Conservation (phyloP, 2,113 vertebrate species). For the Rhynchopsitta pachyrhyncha region DNA sequence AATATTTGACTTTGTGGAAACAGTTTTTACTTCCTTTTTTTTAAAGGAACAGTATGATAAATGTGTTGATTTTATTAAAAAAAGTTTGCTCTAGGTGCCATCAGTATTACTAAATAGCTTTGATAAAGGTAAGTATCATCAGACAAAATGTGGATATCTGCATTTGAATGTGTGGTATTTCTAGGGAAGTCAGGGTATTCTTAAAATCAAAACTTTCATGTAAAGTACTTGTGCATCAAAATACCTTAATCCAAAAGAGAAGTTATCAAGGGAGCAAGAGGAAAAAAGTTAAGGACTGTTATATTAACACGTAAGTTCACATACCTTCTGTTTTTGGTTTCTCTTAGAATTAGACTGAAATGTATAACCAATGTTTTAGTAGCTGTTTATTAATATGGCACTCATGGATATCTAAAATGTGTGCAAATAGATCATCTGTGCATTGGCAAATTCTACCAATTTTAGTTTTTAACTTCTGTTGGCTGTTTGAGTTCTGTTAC, state of each 20-base stretch:
- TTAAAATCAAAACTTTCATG: neutral
- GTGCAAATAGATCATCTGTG: neutral
- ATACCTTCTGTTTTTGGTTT: neutral
- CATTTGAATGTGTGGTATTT: neutral
- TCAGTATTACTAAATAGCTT: neutral
- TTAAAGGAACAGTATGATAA: slow-evolving; percentile 30
- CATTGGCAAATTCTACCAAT: neutral
- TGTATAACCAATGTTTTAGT: neutral
- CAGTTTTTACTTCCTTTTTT: neutral
- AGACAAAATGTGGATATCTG: neutral
- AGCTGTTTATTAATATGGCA: neutral
- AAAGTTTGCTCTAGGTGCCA: neutral
- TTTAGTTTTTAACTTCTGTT: neutral
- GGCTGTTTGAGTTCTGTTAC: neutral
- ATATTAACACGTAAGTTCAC: neutral
- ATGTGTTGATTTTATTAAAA: slow-evolving; percentile 21
- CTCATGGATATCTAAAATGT: neutral
- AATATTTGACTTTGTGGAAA: slow-evolving; percentile 66
- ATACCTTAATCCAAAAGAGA: neutral
- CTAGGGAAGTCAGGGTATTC: neutral
- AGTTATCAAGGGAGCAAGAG: neutral
- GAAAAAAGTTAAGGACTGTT: neutral
- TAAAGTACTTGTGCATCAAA: neutral
- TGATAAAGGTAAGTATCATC: neutral
- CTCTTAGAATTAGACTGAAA: neutral